Evolutionary conservation across 1,140 invertebrate genomes (phyloP).

Genomic region (Rhagoletis pomonella): DNA sequence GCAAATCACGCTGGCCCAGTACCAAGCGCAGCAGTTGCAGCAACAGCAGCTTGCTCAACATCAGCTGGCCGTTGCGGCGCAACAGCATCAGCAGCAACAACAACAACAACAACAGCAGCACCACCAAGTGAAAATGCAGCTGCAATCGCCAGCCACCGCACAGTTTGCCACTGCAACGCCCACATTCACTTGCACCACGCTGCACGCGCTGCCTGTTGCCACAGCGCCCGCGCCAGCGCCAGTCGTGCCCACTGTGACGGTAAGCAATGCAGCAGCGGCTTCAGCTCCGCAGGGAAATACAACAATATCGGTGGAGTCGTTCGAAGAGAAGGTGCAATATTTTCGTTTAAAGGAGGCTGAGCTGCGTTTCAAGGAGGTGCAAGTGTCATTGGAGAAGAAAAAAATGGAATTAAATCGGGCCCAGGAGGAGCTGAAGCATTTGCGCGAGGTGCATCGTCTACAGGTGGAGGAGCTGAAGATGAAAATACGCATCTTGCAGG

Average conservation of each 20-base stretch:
- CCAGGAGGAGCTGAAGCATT: conserved; percentile 71
- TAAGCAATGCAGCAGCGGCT: conserved; percentile 11
- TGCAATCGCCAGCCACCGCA: conserved; percentile 56
- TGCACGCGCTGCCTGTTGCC: conserved; percentile 65
- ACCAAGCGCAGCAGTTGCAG: conserved; percentile 70
- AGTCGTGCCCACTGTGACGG: conserved; percentile 14
- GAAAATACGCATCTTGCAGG: conserved; percentile 72
- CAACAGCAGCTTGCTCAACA: conserved; percentile 65
- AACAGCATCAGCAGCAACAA: conserved; percentile 62
- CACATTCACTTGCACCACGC: conserved; percentile 65
- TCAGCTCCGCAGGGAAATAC: conserved; percentile 12
- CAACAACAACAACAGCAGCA: conserved; percentile 61
- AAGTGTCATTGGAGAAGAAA: conserved; percentile 67
- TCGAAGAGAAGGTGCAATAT: conserved; percentile 71
- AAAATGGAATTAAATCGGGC: conserved; percentile 69
- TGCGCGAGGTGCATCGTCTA: conserved; percentile 69
- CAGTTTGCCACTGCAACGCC: conserved; percentile 65
- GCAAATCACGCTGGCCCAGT: conserved; percentile 71
- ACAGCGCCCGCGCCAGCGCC: conserved; percentile 51
- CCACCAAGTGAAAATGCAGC: conserved; percentile 60
- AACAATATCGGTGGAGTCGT: conserved; percentile 60
- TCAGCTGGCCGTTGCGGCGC: conserved; percentile 64
- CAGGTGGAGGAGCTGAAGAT: conserved; percentile 71
- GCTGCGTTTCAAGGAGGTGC: conserved; percentile 70
- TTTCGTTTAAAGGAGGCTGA: conserved; percentile 71